A percentile compares a stretch with the other conserved stretches of the same genome.
Evolutionary conservation across 2,797 vertebrate species (phyloP).

Genomic region (Sylvilagus floridanus): DNA sequence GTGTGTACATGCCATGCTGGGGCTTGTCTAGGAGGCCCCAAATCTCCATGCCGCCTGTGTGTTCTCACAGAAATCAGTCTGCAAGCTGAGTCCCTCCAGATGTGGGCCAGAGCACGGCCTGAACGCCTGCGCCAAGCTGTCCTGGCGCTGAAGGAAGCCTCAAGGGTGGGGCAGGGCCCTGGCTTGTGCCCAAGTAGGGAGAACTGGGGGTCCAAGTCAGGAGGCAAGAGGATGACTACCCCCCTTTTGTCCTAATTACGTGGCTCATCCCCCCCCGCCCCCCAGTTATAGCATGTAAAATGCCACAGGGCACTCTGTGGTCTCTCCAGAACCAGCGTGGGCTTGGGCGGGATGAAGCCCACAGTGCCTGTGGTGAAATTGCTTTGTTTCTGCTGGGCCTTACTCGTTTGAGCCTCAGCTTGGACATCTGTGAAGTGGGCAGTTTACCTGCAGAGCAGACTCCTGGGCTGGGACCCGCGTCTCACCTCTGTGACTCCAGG

Average conservation of each 20-base stretch:
- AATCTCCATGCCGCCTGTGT: background rate
- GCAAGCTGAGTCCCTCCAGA: background rate
- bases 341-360: accelerated
- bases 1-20: background rate
- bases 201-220: background rate
- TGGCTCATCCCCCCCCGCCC: background rate
- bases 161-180: accelerated
- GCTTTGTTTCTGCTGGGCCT: background rate
- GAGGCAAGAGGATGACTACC: background rate
- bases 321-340: background rate
- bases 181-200: background rate
- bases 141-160: background rate
- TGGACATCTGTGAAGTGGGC: background rate
- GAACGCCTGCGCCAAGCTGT: background rate
- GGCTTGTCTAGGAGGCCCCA: background rate
- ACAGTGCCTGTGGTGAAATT: background rate
- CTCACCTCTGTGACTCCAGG: background rate
- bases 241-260: background rate
- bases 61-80: background rate
- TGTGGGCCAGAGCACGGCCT: background rate
- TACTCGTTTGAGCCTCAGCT: background rate
- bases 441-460: background rate
- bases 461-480: background rate
- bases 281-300: background rate
- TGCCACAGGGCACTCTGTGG: background rate